Conservation (phyloP, 1,140 invertebrate species). For the Bombyx mandarina region DNA sequence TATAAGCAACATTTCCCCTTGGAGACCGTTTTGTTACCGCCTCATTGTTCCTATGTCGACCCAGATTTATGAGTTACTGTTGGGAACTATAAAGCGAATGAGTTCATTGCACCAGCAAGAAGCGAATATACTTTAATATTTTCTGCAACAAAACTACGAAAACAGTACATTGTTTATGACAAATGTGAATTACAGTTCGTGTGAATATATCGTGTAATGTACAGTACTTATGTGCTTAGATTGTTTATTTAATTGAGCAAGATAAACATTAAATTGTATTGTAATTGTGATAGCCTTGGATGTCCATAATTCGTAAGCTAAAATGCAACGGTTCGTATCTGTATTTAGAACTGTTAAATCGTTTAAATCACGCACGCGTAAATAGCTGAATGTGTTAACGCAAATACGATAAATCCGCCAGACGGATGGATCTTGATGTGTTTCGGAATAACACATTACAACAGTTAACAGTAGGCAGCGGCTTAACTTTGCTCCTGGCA, state of each 20-base stretch:
- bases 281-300: slow-evolving; percentile 17
- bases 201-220: no score
- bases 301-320: slow-evolving; percentile 4
- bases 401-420: slow-evolving; percentile 8
- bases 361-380: slow-evolving; percentile 25
- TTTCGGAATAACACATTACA: no score
- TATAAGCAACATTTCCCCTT: background rate
- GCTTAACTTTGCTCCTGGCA: no score
- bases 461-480: no score
- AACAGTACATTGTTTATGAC: background rate
- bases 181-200: background rate
- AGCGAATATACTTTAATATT: slow-evolving; percentile 9
- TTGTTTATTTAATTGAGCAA: no score
- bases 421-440: slow-evolving; percentile 5
- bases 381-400: slow-evolving; percentile 19
- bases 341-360: slow-evolving; percentile 25
- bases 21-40: background rate
- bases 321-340: slow-evolving; percentile 16
- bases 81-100: slow-evolving; percentile 28
- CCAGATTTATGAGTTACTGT: slow-evolving; percentile 33
- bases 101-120: slow-evolving; percentile 16
- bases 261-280: no score
- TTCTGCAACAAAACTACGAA: slow-evolving; percentile 1
- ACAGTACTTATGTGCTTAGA: no score
- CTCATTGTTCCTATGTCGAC: slow-evolving; percentile 10